Percentiles rank a stretch among this genome's conserved stretches.
Evolutionary conservation across 2,113 vertebrate species (phyloP).

Genomic region (Pavo muticus): DNA sequence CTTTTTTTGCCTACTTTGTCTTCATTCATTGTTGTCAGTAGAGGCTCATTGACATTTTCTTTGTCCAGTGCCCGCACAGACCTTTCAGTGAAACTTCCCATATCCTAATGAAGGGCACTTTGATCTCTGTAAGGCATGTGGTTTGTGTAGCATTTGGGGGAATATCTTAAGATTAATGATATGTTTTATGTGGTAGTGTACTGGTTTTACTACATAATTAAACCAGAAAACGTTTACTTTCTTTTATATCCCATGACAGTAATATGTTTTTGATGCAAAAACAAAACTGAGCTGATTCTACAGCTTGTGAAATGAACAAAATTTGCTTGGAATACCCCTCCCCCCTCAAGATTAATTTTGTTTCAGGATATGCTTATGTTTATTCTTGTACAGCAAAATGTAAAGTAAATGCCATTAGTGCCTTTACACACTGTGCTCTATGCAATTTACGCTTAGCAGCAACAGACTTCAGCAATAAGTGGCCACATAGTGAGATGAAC

Average conservation of each 20-base stretch:
- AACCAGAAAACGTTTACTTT: neutral
- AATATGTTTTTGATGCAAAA: neutral
- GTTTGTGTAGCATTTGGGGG: neutral
- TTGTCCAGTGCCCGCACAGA: neutral
- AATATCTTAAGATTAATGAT: neutral
- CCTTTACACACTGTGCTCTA: slow-evolving; percentile 10
- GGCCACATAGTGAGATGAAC: slow-evolving; percentile 58
- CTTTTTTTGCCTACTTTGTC: slow-evolving; percentile 9
- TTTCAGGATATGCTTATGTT: slow-evolving; percentile 10
- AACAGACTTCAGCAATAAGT: slow-evolving; percentile 56
- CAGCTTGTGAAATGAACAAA: neutral
- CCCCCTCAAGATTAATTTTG: neutral
- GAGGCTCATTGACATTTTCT: neutral
- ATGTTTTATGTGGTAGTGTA: neutral
- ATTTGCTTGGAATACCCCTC: neutral
- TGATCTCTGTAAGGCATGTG: neutral
- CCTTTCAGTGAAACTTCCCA: neutral
- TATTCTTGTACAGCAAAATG: slow-evolving; percentile 16
- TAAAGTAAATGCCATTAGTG: slow-evolving; percentile 41
- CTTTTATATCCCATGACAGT: neutral
- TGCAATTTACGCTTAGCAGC: slow-evolving; percentile 48
- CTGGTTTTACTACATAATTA: neutral
- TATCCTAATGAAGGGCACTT: neutral
- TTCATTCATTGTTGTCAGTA: slow-evolving; percentile 10
- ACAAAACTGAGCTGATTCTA: neutral